Evolutionary conservation across 2,797 vertebrate species (phyloP).

Genomic region (Amphiprion clarkii): DNA sequence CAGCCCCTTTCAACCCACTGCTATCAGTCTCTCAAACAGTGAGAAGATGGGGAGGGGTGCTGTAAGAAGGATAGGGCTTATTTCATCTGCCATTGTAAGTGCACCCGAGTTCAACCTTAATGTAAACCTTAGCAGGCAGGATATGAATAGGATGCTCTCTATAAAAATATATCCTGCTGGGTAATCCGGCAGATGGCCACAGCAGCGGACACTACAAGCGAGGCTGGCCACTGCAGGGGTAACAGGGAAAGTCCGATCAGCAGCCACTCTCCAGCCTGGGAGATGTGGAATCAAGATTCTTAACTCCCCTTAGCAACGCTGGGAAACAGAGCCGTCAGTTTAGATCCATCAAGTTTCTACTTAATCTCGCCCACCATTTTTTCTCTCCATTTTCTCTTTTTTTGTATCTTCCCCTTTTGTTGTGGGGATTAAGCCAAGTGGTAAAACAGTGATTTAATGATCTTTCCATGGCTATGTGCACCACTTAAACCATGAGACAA

Average conservation of each 20-base stretch:
- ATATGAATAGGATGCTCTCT: conserved; percentile 87
- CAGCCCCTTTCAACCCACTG: conserved; percentile 75
- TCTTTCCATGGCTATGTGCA: conserved; percentile 86
- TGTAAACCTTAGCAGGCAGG: conserved; percentile 85
- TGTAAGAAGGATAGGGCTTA: conserved; percentile 83
- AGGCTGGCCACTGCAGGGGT: conserved; percentile 72
- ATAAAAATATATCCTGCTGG: conserved; percentile 84
- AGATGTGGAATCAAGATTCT: conserved; percentile 77
- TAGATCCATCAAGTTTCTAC: conserved; percentile 86
- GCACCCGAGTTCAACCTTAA: conserved; percentile 89
- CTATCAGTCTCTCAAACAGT: conserved; percentile 80
- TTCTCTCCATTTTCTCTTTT: conserved; percentile 72
- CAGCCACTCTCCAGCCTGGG: conserved; percentile 65
- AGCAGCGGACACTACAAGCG: conserved; percentile 73
- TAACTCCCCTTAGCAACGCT: conserved; percentile 82
- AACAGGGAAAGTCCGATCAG: conserved; percentile 73
- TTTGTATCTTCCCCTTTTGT: conserved; percentile 83
- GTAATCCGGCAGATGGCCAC: conserved; percentile 87
- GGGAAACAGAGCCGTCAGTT: conserved; percentile 87
- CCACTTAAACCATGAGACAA: conserved; percentile 86
- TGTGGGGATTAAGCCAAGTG: conserved; percentile 86
- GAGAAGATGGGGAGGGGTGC: conserved; percentile 79
- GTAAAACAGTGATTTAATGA: conserved; percentile 91
- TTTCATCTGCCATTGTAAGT: conserved; percentile 86
- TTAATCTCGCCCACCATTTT: conserved; percentile 81